Evolutionary conservation across 1,140 invertebrate species (phyloP).

Genomic region (Manduca sexta): DNA sequence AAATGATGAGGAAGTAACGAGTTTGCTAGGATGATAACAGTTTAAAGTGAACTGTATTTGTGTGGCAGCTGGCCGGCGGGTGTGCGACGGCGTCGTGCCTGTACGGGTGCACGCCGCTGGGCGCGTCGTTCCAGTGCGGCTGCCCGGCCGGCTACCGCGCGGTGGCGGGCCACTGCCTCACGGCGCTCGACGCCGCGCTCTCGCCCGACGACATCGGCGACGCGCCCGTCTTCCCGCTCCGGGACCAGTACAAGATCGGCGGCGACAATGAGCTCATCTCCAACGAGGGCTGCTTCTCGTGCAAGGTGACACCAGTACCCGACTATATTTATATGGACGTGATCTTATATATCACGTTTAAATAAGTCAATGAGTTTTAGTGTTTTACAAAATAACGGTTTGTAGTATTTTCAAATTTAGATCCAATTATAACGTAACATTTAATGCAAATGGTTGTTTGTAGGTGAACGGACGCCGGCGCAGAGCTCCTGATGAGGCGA

Average conservation of each 20-base stretch:
- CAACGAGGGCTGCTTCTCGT: slow-evolving; percentile 92
- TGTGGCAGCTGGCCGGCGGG: slow-evolving; percentile 77
- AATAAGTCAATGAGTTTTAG: too few species aligned
- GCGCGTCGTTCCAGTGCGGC: slow-evolving; percentile 80
- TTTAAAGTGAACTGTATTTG: neutral
- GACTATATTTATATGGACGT: too few species aligned
- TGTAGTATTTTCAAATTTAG: too few species aligned
- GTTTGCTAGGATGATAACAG: too few species aligned
- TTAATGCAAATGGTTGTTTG: too few species aligned
- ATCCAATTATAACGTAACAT: too few species aligned
- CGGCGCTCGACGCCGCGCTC: slow-evolving; percentile 81
- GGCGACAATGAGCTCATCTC: slow-evolving; percentile 83
- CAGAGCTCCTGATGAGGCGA: slow-evolving; percentile 56
- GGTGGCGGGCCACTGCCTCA: slow-evolving; percentile 86
- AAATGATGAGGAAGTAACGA: too few species aligned
- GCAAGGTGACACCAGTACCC: slow-evolving; percentile 77
- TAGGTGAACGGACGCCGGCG: slow-evolving; percentile 57
- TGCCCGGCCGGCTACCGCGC: slow-evolving; percentile 88
- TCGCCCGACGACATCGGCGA: slow-evolving; percentile 79
- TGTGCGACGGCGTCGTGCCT: slow-evolving; percentile 83
- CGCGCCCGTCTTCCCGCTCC: slow-evolving; percentile 79
- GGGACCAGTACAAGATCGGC: slow-evolving; percentile 53
- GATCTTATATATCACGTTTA: too few species aligned
- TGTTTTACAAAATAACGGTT: too few species aligned
- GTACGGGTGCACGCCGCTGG: slow-evolving; percentile 83